Evolutionary conservation across 2,797 vertebrate species (phyloP).

Genomic region (Botia almorhae): DNA sequence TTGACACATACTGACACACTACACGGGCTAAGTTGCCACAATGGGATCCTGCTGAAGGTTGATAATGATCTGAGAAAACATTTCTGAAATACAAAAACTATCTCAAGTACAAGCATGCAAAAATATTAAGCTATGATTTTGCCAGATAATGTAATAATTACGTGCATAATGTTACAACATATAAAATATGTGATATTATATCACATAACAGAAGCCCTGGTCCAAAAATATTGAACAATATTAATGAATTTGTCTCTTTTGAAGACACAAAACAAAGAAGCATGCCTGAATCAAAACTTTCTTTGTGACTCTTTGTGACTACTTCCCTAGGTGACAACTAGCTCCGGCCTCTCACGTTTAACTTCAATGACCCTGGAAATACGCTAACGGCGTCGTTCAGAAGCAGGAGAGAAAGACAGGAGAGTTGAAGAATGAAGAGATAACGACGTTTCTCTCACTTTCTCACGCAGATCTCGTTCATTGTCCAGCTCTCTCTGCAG

Average conservation of each 20-base stretch:
- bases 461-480: conserved; percentile 87
- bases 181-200: too few relatives aligned
- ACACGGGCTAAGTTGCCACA: neutral
- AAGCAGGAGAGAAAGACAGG: neutral
- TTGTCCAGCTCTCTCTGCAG: conserved; percentile 86
- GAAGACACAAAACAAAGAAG: too few relatives aligned
- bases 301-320: too few relatives aligned
- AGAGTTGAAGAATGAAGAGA: neutral
- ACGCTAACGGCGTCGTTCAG: neutral
- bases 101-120: neutral
- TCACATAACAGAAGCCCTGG: too few relatives aligned
- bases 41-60: neutral
- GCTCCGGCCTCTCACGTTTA: neutral
- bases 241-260: too few relatives aligned
- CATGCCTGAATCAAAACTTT: neutral
- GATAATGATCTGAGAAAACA: neutral
- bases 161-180: too few relatives aligned
- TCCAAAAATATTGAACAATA: too few relatives aligned
- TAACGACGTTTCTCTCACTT: conserved; percentile 80
- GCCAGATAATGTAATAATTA: too few relatives aligned
- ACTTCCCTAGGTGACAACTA: conserved; percentile 1
- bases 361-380: neutral
- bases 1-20: neutral
- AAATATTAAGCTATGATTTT: neutral
- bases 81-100: too few relatives aligned